A percentile compares a stretch with the other conserved stretches of the same genome.
These are phyloP conservation scores for Accipiter virgatus DNA, from an alignment of 2,113 vertebrate species.

Conservation along the genomic window DNA sequence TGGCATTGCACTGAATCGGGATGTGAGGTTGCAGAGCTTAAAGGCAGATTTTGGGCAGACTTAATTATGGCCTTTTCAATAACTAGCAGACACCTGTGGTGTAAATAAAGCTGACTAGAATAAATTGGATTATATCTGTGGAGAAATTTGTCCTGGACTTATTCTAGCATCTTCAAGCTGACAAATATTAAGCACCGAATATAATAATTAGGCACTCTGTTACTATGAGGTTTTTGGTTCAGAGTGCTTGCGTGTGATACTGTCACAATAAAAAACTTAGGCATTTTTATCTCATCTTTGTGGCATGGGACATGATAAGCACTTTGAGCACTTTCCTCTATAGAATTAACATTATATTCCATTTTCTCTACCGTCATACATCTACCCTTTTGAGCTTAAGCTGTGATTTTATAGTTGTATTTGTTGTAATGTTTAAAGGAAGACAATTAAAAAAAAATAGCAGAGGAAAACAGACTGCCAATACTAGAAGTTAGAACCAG, in stretches of 20 bases:
- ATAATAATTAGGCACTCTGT: not conserved
- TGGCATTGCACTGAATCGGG: fast-evolving
- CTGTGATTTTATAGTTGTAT: not conserved
- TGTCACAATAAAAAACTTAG: not conserved
- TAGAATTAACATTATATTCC: not conserved
- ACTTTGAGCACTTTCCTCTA: not conserved
- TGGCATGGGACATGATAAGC: not conserved
- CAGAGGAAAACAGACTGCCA: not conserved
- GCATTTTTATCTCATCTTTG: not conserved
- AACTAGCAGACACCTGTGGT: not conserved
- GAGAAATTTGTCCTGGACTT: not conserved
- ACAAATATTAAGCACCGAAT: not conserved
- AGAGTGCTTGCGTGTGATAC: not conserved
- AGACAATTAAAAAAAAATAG: not conserved
- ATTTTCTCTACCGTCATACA: not conserved
- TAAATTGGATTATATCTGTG: not conserved
- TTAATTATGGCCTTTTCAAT: not conserved
- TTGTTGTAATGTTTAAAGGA: not conserved
- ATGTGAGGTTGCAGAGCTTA: not conserved
- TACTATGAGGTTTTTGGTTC: not conserved
- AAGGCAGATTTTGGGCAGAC: not conserved
- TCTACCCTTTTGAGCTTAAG: not conserved
- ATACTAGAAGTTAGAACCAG: not conserved
- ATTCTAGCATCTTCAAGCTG: not conserved
- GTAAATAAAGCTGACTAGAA: not conserved